Evolutionary conservation across 2,113 vertebrate species (phyloP).

Genomic region (Oriolus oriolus): DNA sequence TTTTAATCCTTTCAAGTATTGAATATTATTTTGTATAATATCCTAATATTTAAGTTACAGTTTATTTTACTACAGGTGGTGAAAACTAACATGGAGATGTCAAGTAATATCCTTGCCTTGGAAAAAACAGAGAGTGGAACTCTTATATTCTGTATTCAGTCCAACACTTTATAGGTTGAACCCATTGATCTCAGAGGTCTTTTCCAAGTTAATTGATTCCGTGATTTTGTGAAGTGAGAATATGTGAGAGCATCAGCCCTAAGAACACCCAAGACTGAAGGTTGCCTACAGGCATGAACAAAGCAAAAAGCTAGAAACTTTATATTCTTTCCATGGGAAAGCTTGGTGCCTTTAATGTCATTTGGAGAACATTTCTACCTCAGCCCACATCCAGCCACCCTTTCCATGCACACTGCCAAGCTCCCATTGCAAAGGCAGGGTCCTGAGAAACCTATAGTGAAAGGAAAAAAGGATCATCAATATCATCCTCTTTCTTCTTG

Average conservation of each 20-base stretch:
- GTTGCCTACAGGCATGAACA: neutral
- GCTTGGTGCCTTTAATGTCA: neutral
- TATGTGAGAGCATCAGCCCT: neutral
- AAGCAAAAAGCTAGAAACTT: neutral
- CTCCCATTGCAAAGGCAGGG: neutral
- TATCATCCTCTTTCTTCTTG: neutral
- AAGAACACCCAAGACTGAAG: neutral
- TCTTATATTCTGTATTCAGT: neutral
- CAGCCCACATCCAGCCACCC: accelerated
- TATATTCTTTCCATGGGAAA: neutral
- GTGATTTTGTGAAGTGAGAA: neutral
- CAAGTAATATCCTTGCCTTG: neutral
- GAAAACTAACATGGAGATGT: neutral
- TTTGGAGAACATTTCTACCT: neutral
- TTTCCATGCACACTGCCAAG: neutral
- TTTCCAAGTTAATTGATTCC: neutral
- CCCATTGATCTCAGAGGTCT: neutral
- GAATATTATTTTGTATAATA: neutral
- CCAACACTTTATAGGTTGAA: neutral
- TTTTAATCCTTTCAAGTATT: neutral
- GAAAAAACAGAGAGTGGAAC: neutral
- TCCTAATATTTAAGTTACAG: neutral
- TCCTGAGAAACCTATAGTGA: neutral
- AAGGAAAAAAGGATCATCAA: neutral
- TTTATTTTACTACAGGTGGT: neutral